A percentile compares a stretch with the other conserved stretches of the same genome.
phyloP scores from a whole-genome alignment of 2,797 vertebrate species.

The Sebastes aleutianus region DNA sequence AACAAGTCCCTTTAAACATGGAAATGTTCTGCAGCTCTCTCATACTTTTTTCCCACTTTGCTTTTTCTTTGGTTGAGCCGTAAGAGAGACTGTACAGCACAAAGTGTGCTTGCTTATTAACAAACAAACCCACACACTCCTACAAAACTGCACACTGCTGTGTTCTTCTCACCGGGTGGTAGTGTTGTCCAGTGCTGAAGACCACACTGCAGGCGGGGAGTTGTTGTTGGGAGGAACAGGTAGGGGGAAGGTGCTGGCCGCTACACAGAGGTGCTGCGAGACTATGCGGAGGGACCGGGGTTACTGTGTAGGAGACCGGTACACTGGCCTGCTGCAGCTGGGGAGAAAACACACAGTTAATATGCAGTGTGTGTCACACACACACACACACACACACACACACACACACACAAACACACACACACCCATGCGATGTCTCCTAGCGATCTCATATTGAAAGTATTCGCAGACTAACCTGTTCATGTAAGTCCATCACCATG shows the following conservation, averaged over 20 bases:
- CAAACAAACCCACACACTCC: constrained; percentile 7
- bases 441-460: neutral
- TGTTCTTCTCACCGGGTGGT: constrained; percentile 91
- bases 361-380: neutral
- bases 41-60: neutral
- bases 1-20: neutral
- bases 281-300: constrained; percentile 91
- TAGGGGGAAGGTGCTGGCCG: constrained; percentile 92
- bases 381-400: too few species aligned
- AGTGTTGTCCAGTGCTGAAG: constrained; percentile 94
- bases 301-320: constrained; percentile 95
- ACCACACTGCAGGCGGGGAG: constrained; percentile 95
- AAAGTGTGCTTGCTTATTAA: constrained; percentile 2
- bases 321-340: constrained; percentile 93
- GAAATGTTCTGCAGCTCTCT: neutral
- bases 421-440: fast-evolving
- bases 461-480: constrained; percentile 83
- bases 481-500: constrained; percentile 94
- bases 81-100: constrained; percentile 61
- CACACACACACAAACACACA: neutral
- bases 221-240: constrained; percentile 92
- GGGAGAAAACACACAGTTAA: constrained; percentile 20
- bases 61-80: neutral
- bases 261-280: constrained; percentile 93
- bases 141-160: constrained; percentile 44